A percentile compares a stretch with the other conserved stretches of the same genome.
phyloP scores from a whole-genome alignment of 2,888 invertebrate species.

The Drosophila sordidula region DNA sequence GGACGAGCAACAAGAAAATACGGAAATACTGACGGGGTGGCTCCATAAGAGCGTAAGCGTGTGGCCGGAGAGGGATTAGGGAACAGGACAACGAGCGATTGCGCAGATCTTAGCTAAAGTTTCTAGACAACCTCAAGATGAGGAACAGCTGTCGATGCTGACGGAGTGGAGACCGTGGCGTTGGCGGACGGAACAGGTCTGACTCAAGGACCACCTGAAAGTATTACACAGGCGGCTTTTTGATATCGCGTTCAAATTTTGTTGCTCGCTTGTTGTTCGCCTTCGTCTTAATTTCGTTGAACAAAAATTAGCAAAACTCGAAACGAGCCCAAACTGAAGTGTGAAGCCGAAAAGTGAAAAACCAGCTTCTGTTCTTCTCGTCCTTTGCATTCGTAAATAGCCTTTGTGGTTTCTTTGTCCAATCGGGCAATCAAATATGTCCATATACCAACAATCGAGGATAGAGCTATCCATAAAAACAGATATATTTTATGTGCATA shows the following conservation, averaged over 20 bases:
- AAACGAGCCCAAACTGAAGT: not conserved
- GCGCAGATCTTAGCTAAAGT: slow-evolving; percentile 54
- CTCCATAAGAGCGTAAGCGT: not conserved
- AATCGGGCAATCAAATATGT: too few relatives aligned
- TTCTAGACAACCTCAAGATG: slow-evolving; percentile 53
- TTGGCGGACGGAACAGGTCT: too few relatives aligned
- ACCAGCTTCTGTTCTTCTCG: not conserved
- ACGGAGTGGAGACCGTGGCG: too few relatives aligned
- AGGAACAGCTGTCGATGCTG: slow-evolving; percentile 25
- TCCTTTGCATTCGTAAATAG: too few relatives aligned
- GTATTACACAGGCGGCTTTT: slow-evolving; percentile 16
- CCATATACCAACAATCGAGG: too few relatives aligned
- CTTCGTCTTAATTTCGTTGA: slow-evolving; percentile 9
- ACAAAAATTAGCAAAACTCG: slow-evolving; percentile 45
- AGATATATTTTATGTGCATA: too few relatives aligned
- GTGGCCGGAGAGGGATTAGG: not conserved
- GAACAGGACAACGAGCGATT: slow-evolving; percentile 15
- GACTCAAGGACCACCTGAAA: not conserved
- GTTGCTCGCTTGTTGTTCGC: slow-evolving; percentile 1
- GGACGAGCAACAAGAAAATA: slow-evolving; percentile 38
- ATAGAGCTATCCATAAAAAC: too few relatives aligned
- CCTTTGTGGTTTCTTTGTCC: too few relatives aligned
- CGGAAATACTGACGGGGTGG: slow-evolving; percentile 16
- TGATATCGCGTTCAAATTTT: slow-evolving; percentile 28
- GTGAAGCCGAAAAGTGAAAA: not conserved